Conservation (phyloP, 2,888 invertebrate species). For the Spilarctia lutea region DNA sequence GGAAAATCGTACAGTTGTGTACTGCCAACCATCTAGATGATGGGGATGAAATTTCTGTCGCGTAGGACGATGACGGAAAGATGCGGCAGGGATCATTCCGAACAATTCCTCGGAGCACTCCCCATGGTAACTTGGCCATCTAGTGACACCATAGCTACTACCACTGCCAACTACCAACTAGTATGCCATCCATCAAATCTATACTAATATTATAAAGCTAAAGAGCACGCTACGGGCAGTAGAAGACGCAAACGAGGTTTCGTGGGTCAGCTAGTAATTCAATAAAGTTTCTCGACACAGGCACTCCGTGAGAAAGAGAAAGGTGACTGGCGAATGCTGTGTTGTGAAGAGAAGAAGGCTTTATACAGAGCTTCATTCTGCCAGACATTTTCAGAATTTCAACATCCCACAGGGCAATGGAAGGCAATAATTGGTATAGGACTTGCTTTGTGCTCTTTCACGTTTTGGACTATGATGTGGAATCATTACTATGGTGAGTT, state of each 20-base stretch:
- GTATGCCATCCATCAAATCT: background rate
- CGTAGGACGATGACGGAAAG: too few species aligned
- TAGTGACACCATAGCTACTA: too few species aligned
- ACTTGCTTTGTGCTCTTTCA: conserved; percentile 83
- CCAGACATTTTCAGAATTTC: conserved; percentile 96
- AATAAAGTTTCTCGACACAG: conserved; percentile 63
- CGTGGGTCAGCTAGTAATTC: background rate
- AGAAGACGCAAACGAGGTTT: too few species aligned
- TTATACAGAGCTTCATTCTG: conserved; percentile 97
- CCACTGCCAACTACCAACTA: background rate
- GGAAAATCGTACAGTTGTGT: too few species aligned
- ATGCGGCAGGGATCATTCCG: too few species aligned
- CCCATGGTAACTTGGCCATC: too few species aligned
- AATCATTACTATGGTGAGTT: conserved; percentile 86
- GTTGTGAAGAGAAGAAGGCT: conserved; percentile 96
- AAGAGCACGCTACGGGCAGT: too few species aligned
- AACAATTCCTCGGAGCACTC: too few species aligned
- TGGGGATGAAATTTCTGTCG: too few species aligned
- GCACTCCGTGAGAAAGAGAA: conserved; percentile 96
- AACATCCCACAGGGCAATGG: conserved; percentile 94
- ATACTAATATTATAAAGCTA: too few species aligned
- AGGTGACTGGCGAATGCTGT: conserved; percentile 96
- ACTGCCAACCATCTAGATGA: too few species aligned
- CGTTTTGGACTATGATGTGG: conserved; percentile 86
- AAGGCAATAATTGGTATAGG: conserved; percentile 89